Evolutionary conservation across 1,140 invertebrate genomes (phyloP), one percentile per base, ranked within the genome.

Genomic region (Cylas formicarius): DNA sequence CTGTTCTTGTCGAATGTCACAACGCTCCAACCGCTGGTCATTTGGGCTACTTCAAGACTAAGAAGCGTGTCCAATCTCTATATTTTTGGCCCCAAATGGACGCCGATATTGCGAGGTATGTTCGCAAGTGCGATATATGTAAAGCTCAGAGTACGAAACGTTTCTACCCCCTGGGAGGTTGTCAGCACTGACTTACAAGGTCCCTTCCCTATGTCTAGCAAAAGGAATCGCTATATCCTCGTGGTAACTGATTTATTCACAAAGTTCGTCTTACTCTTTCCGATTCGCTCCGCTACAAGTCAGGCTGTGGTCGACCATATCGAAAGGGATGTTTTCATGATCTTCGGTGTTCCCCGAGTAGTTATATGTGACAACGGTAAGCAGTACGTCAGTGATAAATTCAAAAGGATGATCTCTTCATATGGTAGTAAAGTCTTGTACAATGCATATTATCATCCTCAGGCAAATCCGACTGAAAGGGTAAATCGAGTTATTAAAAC

Each of bases 181-280:
- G 49, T 60, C 9, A 48, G 56, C 1, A 32, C 61, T 2, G 44
- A 70, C 62, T 41, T 74, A 61, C 41, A 70, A 57, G 55, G 61
- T 7, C 57, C 62, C 7, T 49, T 63, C n/a, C 53, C 56, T 0
- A 19, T 39, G 9, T 62, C 50, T 9, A 19, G 22, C 3, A 29
- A 19, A 13, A 52, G 53, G 2, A 56, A 61, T 44, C 50, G 40
- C 10, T 67, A 62, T 50, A 47, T 69, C 6, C 31, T 69, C 2
- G 63, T 68, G 10, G 40, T 63, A 7, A 38, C 31, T 18, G 61
- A 66, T 22, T 49, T 40, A 44, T 44, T 47, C 16, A 24, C 52
- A 38, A 28, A 61, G 55, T 31, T 56, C 52, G 21, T 50, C 13
- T 20, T 55, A 3, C 5, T 44, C 10, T 20, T 23, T 11, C 36